Percentiles rank a stretch among this genome's conserved stretches.
Conservation (phyloP, 1,140 invertebrate species). For the Olivierus martensii region DNA sequence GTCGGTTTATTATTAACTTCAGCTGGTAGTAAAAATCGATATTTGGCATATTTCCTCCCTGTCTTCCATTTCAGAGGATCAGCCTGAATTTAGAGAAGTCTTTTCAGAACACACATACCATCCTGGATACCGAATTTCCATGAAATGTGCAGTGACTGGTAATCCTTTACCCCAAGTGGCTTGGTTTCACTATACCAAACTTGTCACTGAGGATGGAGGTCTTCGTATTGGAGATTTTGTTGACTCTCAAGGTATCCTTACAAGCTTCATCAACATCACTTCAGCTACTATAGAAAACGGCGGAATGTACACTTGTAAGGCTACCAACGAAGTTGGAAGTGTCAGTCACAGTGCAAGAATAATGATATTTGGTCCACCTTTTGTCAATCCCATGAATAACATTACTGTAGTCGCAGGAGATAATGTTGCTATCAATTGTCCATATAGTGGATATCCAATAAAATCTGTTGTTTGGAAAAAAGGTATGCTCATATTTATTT, state of each 20-base stretch:
- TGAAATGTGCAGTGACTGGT: slow-evolving; percentile 71
- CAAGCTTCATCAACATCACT: slow-evolving; percentile 35
- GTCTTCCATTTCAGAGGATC: slow-evolving; percentile 24
- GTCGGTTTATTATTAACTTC: no score
- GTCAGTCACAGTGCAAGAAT: slow-evolving; percentile 58
- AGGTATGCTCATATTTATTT: slow-evolving; percentile 25
- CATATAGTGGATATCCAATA: slow-evolving; percentile 22
- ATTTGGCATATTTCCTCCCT: not conserved
- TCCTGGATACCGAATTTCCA: slow-evolving; percentile 49
- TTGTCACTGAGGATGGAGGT: slow-evolving; percentile 25
- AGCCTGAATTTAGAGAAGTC: slow-evolving; percentile 30
- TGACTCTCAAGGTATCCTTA: slow-evolving; percentile 20
- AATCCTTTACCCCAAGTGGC: slow-evolving; percentile 51
- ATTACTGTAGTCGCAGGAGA: slow-evolving; percentile 34
- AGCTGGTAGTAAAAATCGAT: no score
- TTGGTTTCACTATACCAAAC: slow-evolving; percentile 34
- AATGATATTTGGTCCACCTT: slow-evolving; percentile 48
- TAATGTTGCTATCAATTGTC: slow-evolving; percentile 26
- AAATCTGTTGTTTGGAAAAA: slow-evolving; percentile 34
- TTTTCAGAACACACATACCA: slow-evolving; percentile 81
- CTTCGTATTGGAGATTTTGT: slow-evolving; percentile 26
- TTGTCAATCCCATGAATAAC: slow-evolving; percentile 33
- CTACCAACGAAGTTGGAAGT: slow-evolving; percentile 44
- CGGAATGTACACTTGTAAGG: slow-evolving; percentile 31
- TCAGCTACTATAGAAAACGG: slow-evolving; percentile 29